Base-by-base conservation (phyloP, 2,888 invertebrate genomes). In the Dendrolimus pini region DNA sequence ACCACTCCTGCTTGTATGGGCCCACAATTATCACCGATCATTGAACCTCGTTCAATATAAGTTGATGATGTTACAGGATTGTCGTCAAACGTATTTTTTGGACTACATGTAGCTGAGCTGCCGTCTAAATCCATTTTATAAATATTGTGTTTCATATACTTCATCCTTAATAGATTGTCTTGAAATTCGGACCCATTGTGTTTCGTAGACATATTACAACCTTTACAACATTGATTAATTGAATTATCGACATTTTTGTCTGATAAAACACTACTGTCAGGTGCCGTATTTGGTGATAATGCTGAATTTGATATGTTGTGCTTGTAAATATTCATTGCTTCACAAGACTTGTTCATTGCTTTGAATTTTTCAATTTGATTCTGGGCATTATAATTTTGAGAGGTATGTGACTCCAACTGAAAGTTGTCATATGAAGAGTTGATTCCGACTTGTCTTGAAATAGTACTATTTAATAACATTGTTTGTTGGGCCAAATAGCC, bases 401-500 rank as follows among this genome's bases (percentile, higher is more conserved):
- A 54, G 53, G 62, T 67, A 60, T 68, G 80, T 0, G 78, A 62
- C 52, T 87, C 88, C 63, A 76, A 87, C 57, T 80, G 82, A 63
- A 73, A 80, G 30, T 64, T 65, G 42, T 89, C 89, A 60, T 81
- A 89, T 0, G 78, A 71, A 1, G 84, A 68, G 63, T 78, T 83
- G 41, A 82, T 80, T 55, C 86, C 88, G n/a, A 89, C 89, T 83
- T 95, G 95, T 69, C 94, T 90, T 60, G 94, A 94, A 83, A 96
- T 96, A 9, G 95, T 96, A 74, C 94, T 96, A 74, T 97, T 96
- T 56, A 97, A 83, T 65, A 97, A 82, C 42, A 96, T 96, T 0
- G 97, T 97, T 81, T 98, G 97, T 71, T 97, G 97, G 7, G 97
- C 97, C 67, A 98, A 88, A 83, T 97, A 98, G 2, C 97, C 97